Evolutionary conservation across 2,888 invertebrate genomes (phyloP).

Genomic region (Odontocerum albicorne): DNA sequence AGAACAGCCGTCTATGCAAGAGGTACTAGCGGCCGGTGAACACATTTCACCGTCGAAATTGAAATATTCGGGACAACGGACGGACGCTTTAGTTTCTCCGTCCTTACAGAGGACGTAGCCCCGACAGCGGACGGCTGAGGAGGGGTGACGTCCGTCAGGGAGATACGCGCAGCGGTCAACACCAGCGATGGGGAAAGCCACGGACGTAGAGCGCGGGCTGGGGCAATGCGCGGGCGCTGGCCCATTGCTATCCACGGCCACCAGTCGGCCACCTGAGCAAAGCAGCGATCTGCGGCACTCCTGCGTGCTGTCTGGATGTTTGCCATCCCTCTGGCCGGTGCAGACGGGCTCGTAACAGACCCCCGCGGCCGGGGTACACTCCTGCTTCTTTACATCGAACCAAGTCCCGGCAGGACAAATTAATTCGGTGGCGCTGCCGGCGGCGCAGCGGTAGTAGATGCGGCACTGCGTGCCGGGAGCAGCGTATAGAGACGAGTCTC

Average conservation of each 20-base stretch:
- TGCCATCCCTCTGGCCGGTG: constrained; percentile 58
- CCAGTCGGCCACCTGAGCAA: constrained; percentile 54
- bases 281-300: constrained; percentile 56
- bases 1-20: constrained; percentile 54
- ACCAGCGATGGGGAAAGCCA: constrained; percentile 55
- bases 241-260: constrained; percentile 45
- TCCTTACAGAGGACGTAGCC: constrained; percentile 29
- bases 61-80: constrained; percentile 27
- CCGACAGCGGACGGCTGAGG: constrained; percentile 25
- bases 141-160: constrained; percentile 30
- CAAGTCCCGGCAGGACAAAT: constrained; percentile 57
- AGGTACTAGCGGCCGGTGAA: constrained; percentile 21
- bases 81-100: constrained; percentile 29
- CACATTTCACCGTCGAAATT: constrained; percentile 31
- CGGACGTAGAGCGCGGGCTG: constrained; percentile 49
- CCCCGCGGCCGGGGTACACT: constrained; percentile 56
- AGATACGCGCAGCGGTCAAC: constrained; percentile 52
- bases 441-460: constrained; percentile 60
- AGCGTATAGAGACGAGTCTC: constrained; percentile 53
- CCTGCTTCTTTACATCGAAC: constrained; percentile 59
- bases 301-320: constrained; percentile 60
- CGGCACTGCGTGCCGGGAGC: constrained; percentile 59
- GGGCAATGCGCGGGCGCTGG: constrained; percentile 33
- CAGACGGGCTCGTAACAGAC: constrained; percentile 63
- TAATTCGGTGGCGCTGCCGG: constrained; percentile 52